Percentiles rank a stretch among this genome's conserved stretches.
phyloP scores from a whole-genome alignment of 1,140 invertebrate genomes.

The Zaprionus ghesquierei region DNA sequence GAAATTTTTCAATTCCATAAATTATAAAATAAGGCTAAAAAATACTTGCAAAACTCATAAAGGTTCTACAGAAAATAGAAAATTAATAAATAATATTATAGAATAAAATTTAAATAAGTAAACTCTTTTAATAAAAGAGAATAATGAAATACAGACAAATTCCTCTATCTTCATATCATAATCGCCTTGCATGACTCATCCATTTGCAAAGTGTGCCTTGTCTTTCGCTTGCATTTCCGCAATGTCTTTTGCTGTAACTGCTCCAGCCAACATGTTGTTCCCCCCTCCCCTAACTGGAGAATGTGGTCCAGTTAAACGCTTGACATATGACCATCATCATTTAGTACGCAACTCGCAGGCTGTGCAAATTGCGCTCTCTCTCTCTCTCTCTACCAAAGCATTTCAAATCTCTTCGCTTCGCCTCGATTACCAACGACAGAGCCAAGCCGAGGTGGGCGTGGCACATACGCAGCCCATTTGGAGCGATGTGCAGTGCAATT shows the following conservation, averaged over 20 bases:
- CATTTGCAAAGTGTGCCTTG: background rate
- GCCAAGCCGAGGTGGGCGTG: slow-evolving; percentile 51
- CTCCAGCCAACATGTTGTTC: background rate
- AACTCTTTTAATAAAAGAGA: no score
- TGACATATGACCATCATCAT: slow-evolving; percentile 67
- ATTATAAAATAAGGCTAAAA: no score
- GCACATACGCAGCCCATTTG: slow-evolving; percentile 69
- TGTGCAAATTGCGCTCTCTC: slow-evolving; percentile 51
- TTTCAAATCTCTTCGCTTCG: slow-evolving; percentile 52
- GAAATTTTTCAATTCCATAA: no score
- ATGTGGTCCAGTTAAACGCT: slow-evolving; percentile 53
- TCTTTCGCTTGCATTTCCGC: background rate
- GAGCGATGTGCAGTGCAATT: slow-evolving; percentile 58
- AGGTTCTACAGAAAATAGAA: no score
- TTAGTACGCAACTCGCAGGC: slow-evolving; percentile 46
- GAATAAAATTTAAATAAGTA: no score
- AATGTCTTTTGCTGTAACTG: background rate
- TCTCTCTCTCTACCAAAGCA: no score
- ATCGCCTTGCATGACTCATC: background rate
- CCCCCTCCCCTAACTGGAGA: background rate
- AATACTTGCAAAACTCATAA: no score
- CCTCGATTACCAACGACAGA: background rate
- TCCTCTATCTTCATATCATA: background rate
- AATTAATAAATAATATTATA: no score
- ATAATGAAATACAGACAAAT: background rate